A percentile compares a stretch with the other conserved stretches of the same genome.
phyloP scores from a whole-genome alignment of 2,113 vertebrate genomes.

The Antechinus flavipes region DNA sequence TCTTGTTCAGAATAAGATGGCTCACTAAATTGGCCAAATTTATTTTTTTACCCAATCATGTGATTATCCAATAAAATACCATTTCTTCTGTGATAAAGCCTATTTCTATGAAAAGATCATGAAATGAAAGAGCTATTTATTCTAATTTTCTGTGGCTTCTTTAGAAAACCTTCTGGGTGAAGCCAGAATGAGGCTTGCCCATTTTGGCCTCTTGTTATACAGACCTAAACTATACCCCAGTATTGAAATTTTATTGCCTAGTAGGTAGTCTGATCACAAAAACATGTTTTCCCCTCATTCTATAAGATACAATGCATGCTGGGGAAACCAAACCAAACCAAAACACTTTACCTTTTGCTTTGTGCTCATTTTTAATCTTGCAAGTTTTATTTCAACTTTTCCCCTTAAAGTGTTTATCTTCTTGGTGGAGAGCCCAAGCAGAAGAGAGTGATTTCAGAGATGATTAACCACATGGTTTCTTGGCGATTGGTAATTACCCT shows the following conservation, averaged over 20 bases:
- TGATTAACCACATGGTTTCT: not conserved
- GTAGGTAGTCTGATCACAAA: not conserved
- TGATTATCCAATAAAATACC: not conserved
- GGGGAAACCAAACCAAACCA: not conserved
- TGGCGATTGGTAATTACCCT: slow-evolving; percentile 43
- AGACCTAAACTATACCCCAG: not conserved
- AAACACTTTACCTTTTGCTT: rapidly evolving
- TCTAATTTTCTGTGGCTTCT: not conserved
- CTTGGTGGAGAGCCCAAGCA: not conserved
- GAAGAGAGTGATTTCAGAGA: not conserved
- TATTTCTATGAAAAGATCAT: not conserved
- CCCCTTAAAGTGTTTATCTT: not conserved
- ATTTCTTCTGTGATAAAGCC: not conserved
- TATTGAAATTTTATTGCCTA: not conserved
- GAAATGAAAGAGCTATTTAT: not conserved
- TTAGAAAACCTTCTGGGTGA: not conserved
- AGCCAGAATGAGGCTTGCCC: too few relatives aligned
- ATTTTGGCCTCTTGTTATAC: too few relatives aligned
- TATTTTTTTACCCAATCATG: not conserved
- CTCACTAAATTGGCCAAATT: not conserved
- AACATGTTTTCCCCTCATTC: not conserved
- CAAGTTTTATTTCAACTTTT: not conserved
- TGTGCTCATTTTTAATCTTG: not conserved
- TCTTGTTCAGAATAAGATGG: not conserved
- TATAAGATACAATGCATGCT: not conserved